phyloP scores from a whole-genome alignment of 2,797 vertebrate species.

The Paratrypauchen microcephalus region DNA sequence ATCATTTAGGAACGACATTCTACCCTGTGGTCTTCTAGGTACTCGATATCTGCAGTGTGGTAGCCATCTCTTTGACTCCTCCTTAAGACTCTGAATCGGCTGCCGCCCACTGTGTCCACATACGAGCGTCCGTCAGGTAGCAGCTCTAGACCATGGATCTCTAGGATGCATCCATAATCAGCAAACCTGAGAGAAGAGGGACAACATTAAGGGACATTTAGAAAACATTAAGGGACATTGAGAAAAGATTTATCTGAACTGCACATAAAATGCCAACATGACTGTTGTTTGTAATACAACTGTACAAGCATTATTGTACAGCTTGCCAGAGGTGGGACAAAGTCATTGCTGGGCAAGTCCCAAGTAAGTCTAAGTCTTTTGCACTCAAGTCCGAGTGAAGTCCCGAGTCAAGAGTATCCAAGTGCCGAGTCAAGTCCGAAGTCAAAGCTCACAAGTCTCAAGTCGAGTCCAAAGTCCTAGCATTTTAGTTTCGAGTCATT shows the following conservation, averaged over 20 bases:
- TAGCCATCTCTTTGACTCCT: slow-evolving; percentile 87
- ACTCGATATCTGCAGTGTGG: slow-evolving; percentile 89
- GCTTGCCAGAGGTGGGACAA: too few species aligned
- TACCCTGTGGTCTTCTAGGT: slow-evolving; percentile 86
- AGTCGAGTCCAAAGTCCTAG: too few species aligned
- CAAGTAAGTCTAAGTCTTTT: too few species aligned
- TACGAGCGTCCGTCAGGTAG: slow-evolving; percentile 86
- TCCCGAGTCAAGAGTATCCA: too few species aligned
- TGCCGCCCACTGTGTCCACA: slow-evolving; percentile 84
- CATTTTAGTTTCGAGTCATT: too few species aligned
- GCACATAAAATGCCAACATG: neutral
- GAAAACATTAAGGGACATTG: too few species aligned
- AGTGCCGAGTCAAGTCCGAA: too few species aligned
- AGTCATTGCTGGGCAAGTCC: too few species aligned
- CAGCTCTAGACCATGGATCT: slow-evolving; percentile 81
- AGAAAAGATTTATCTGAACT: neutral
- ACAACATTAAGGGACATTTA: neutral
- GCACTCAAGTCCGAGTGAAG: too few species aligned
- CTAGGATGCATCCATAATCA: slow-evolving; percentile 88
- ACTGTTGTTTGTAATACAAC: neutral
- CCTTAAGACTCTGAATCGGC: slow-evolving; percentile 84
- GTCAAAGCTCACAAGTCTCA: too few species aligned
- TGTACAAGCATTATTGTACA: neutral
- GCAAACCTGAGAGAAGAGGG: slow-evolving; percentile 77
- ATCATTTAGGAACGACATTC: neutral